A percentile compares a stretch with the other conserved stretches of the same genome.
These are phyloP conservation scores for Ostrea denselamellosa DNA, from an alignment of 1,140 invertebrate genomes.

Conservation along the genomic window DNA sequence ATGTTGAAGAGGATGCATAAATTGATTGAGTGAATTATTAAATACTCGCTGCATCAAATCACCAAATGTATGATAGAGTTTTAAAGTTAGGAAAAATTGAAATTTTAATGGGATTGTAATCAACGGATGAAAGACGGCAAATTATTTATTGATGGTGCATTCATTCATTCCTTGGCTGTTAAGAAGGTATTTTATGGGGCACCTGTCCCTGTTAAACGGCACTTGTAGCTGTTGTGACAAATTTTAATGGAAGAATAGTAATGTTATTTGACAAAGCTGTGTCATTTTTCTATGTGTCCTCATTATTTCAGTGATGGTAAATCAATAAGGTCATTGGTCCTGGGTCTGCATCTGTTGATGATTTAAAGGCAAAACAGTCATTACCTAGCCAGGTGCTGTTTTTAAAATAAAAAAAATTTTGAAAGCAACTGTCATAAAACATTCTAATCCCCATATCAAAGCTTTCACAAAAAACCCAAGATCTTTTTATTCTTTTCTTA, in stretches of 20 bases:
- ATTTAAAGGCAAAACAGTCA: background rate
- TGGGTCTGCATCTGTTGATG: background rate
- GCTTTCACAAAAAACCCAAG: background rate
- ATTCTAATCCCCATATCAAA: conserved; percentile 18
- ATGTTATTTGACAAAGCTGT: background rate
- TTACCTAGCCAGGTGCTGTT: conserved; percentile 8
- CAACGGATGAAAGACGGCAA: too few species aligned
- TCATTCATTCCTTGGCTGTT: too few species aligned
- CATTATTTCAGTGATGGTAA: background rate
- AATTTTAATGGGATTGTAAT: too few species aligned
- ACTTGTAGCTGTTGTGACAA: too few species aligned
- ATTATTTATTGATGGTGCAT: too few species aligned
- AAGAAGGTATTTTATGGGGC: too few species aligned
- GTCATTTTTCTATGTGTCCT: background rate
- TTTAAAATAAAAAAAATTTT: background rate
- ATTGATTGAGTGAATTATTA: too few species aligned
- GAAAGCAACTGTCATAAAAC: background rate
- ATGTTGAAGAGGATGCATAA: background rate
- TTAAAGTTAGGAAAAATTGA: too few species aligned
- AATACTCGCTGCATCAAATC: too few species aligned
- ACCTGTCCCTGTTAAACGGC: too few species aligned
- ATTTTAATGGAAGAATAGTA: too few species aligned
- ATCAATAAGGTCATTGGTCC: background rate
- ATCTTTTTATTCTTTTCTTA: background rate
- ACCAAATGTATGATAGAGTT: too few species aligned